Evolutionary conservation across 2,888 invertebrate species (phyloP), one percentile per base, ranked within the genome.

Genomic region (Alloplasta piceator): DNA sequence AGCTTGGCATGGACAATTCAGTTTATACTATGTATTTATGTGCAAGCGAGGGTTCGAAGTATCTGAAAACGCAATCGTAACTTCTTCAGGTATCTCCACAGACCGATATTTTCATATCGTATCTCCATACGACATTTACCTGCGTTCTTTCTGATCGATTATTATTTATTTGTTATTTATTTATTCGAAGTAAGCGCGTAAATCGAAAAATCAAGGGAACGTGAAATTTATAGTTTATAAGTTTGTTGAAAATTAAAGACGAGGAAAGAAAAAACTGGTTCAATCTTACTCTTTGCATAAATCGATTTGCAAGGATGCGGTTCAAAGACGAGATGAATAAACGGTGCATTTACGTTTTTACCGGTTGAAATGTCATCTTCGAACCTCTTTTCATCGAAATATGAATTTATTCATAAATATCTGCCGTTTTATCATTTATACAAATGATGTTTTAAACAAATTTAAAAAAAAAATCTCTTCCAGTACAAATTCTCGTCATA

Each of bases 91-190:
- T 41, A 55, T 64, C 52, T 52, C 10, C 46, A 36, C 46, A n/a
- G n/a, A n/a, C n/a, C 9, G 39, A 56, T 66, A 60, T 46, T 74
- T n/a, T n/a, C n/a, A n/a, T n/a, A n/a, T n/a, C n/a, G 50, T 14
- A 43, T 39, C 68, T 70, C 66, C 0, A 52, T 43, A 12, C 9
- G 39, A 56, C 60, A 60, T 46, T 74, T n/a, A 12, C 7, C 46
- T 48, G n/a, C 10, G 55, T 14, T 36, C 70, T 43, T 38, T 50
- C 58, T 16, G 46, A 26, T 56, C 52, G 58, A 79, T 66, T 68
- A 77, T 77, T 77, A 77, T 81, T 81, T 72, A 72, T 80, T 79
- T 72, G 68, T 75, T 79, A 58, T 38, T 38, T 26, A 73, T 75
- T 75, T 80, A 80, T 80, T 46, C n/a, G 16, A 16, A 38, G 38